phyloP scores from a whole-genome alignment of 2,888 invertebrate species.

The Andricus curvator region DNA sequence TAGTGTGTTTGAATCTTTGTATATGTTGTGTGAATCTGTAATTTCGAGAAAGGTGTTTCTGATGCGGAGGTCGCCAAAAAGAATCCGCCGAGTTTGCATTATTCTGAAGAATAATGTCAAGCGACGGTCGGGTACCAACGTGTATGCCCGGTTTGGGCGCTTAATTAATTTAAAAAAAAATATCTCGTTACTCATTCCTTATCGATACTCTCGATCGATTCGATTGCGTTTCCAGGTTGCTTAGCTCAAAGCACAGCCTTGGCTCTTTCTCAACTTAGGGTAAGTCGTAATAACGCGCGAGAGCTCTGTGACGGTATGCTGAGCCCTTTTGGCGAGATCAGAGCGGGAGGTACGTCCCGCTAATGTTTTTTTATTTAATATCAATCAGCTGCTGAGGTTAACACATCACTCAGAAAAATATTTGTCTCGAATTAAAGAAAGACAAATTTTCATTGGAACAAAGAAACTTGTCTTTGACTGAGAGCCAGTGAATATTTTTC shows the following conservation, averaged over 20 bases:
- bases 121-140: constrained; percentile 63
- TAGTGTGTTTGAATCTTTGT: constrained; percentile 14
- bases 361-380: constrained; percentile 40
- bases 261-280: constrained; percentile 34
- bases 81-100: constrained; percentile 67
- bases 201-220: constrained; percentile 36
- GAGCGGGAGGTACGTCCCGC: constrained; percentile 67
- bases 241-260: constrained; percentile 19
- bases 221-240: constrained; percentile 19
- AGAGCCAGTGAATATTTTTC: no score
- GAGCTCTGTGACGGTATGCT: constrained; percentile 25
- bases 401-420: not conserved
- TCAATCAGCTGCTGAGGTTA: constrained; percentile 21
- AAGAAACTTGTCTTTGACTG: no score
- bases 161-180: constrained; percentile 45
- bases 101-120: constrained; percentile 58
- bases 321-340: constrained; percentile 7
- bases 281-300: constrained; percentile 39
- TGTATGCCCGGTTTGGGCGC: constrained; percentile 71
- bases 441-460: no score
- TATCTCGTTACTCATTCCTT: constrained; percentile 39
- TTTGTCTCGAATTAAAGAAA: no score
- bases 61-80: constrained; percentile 53
- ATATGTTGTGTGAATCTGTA: constrained; percentile 8
- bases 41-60: constrained; percentile 6